Base-by-base conservation (phyloP, 2,113 vertebrate species). In the Stercorarius parasiticus region DNA sequence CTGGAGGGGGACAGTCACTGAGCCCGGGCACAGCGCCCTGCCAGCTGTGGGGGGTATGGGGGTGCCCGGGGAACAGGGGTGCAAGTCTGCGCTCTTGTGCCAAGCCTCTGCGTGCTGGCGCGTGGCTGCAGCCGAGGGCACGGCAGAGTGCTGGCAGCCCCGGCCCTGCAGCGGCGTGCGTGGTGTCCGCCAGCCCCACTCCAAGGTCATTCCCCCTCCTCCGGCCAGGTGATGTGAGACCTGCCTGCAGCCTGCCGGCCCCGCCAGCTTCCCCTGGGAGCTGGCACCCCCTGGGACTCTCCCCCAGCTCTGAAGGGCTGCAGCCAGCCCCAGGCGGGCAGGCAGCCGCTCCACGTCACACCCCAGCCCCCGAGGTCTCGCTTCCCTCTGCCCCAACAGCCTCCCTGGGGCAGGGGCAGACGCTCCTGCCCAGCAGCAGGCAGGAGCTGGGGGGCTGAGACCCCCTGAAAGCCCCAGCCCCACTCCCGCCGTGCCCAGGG, bases 361-460 rank as follows among this genome's bases (percentile, higher is more conserved):
- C 10, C 15, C n/a, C 62, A 72, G 47, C 4, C 14, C 14, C 7
- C 0, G 0, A 59, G 22, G 58, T 61, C 67, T 87, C 0, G 0
- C 50, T 61, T 52, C 40, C 3, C 27, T 55, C 53, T 21, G 30
- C 17, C 30, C 43, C 2, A 1, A 1, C 32, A 56, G 30, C 49
- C 52, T 32, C 29, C 26, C 45, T 2, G 4, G 62, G n/a, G 25
- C 58, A 79, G 61, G 18, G 45, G 55, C 45, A 72, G 23, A 64
- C 17, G 23, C 26, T 70, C 43, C 71, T 45, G 43, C 32, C 32
- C 23, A 45, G 74, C 62, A 42, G 49, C 20, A 30, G 70, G 77
- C 58, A 74, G 65, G 43, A 72, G 25, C 43, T 56, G 22, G 22
- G 38, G 10, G 30, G 34, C 32, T 42, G 36, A 71, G 50, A 38